phyloP scores from a whole-genome alignment of 1,140 invertebrate genomes.

The Geopemphigus sp. region DNA sequence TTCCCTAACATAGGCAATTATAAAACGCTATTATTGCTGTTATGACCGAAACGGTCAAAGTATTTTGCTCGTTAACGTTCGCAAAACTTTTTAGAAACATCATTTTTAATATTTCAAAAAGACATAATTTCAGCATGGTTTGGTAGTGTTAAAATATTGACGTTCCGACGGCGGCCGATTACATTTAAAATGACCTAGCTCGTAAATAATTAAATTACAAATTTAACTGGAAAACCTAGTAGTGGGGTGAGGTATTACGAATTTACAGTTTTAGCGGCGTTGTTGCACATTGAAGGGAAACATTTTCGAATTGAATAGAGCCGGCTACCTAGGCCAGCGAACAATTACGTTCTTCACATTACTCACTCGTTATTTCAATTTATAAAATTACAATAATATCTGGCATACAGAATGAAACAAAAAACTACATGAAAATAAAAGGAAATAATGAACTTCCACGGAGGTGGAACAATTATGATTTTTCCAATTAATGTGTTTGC shows the following conservation, averaged over 20 bases:
- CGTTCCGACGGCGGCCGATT: not conserved
- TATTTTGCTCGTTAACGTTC: not conserved
- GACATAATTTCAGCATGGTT: too few species aligned
- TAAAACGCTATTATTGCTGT: not conserved
- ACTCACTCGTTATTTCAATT: not conserved
- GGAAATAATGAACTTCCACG: constrained; percentile 1
- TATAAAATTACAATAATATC: too few species aligned
- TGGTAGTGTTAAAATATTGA: not conserved
- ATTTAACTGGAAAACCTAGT: not conserved
- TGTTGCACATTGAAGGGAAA: not conserved
- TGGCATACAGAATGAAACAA: too few species aligned
- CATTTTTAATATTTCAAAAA: too few species aligned
- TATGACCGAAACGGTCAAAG: too few species aligned
- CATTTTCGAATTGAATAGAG: constrained; percentile 17
- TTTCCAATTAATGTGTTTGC: not conserved
- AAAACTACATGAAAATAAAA: too few species aligned
- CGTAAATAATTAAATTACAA: not conserved
- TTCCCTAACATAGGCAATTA: too few species aligned
- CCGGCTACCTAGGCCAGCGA: not conserved
- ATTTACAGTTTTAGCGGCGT: not conserved
- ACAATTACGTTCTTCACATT: not conserved
- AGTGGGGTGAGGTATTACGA: constrained; percentile 2
- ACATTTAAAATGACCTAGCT: constrained; percentile 17
- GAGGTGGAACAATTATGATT: not conserved
- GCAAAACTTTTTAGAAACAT: not conserved